A percentile compares a stretch with the other conserved stretches of the same genome.
Evolutionary conservation across 2,888 invertebrate species (phyloP).

Genomic region (Melitaea athalia): DNA sequence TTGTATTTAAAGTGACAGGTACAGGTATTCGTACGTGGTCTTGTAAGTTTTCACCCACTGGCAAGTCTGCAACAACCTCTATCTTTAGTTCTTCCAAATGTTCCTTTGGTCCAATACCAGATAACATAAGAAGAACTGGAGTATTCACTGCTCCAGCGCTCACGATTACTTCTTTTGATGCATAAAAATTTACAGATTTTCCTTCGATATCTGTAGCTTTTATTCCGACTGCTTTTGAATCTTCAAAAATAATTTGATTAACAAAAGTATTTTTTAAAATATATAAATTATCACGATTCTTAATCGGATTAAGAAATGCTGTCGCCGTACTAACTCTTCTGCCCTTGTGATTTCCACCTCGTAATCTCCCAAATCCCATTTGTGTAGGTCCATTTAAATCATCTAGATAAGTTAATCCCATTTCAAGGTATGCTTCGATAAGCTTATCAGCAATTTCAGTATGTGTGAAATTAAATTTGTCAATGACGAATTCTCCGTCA

Average conservation of each 20-base stretch:
- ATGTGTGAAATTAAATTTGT: slow-evolving; percentile 72
- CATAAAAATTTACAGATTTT: slow-evolving; percentile 52
- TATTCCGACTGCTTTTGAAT: slow-evolving; percentile 57
- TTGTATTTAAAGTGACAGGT: slow-evolving; percentile 63
- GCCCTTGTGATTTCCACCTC: slow-evolving; percentile 76
- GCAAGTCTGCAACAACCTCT: slow-evolving; percentile 57
- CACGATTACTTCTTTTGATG: slow-evolving; percentile 64
- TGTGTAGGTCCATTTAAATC: slow-evolving; percentile 72
- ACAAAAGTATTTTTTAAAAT: slow-evolving; percentile 63
- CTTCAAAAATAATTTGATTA: slow-evolving; percentile 44
- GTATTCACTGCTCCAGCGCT: slow-evolving; percentile 70
- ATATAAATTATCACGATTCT: slow-evolving; percentile 60
- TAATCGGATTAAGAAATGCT: slow-evolving; percentile 67
- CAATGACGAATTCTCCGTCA: slow-evolving; percentile 76
- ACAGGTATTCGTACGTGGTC: slow-evolving; percentile 75
- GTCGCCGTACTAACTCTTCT: slow-evolving; percentile 81
- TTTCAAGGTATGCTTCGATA: slow-evolving; percentile 70
- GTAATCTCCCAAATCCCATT: slow-evolving; percentile 79
- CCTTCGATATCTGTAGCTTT: slow-evolving; percentile 54
- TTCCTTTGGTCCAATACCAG: slow-evolving; percentile 66
- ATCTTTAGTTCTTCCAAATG: slow-evolving; percentile 58
- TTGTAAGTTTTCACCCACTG: slow-evolving; percentile 75
- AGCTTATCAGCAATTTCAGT: slow-evolving; percentile 59
- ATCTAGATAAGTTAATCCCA: slow-evolving; percentile 72
- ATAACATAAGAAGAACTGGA: slow-evolving; percentile 65